Evolutionary conservation across 2,797 vertebrate genomes (phyloP), one percentile per base, ranked within the genome.

Genomic region (Eulemur mongoz): DNA sequence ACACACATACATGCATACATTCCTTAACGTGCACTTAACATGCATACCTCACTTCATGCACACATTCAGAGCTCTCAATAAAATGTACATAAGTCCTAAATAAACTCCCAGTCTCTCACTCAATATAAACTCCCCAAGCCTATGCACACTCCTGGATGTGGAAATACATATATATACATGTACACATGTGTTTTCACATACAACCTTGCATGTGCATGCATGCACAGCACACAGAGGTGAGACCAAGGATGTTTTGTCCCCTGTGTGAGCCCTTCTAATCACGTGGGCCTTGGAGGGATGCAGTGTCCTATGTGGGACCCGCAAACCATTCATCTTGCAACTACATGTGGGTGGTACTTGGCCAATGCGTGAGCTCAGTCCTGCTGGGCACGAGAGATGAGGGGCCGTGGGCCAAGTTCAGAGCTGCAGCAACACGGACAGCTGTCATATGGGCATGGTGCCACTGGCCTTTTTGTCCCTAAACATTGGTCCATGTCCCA

Each of bases 341-440:
- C 13, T 67, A 5, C 43, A 50, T 4, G 7, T 35, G 38, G 76
- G 40, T 78, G 50, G 45, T 81, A 87, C 38, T 65, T 35, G 82
- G 50, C 69, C n/a, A 20, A 15, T 73, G 22, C 79, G 57, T 25
- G 40, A 54, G 40, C 57, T 48, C 40, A 75, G 79, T 54, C 35
- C 54, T 89, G 38, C 23, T 32, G 57, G 69, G 17, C 20, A 15
- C 35, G 65, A 20, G 40, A 92, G 79, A 84, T 45, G 43, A 95
- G 40, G 22, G 69, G 63, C 91, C 50, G 79, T 38, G 11, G 67
- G 95, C 73, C 96, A 93, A 73, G 65, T 70, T 63, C 88, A 93
- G 72, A 94, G 52, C 45, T 96, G 43, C 52, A 54, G 22, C 63
- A 76, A n/a, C 48, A 52, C 0, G 6, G 93, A 82, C 70, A 61